Conservation (phyloP, 2,113 vertebrate genomes). For the Poeciliopsis turrubarensis region DNA sequence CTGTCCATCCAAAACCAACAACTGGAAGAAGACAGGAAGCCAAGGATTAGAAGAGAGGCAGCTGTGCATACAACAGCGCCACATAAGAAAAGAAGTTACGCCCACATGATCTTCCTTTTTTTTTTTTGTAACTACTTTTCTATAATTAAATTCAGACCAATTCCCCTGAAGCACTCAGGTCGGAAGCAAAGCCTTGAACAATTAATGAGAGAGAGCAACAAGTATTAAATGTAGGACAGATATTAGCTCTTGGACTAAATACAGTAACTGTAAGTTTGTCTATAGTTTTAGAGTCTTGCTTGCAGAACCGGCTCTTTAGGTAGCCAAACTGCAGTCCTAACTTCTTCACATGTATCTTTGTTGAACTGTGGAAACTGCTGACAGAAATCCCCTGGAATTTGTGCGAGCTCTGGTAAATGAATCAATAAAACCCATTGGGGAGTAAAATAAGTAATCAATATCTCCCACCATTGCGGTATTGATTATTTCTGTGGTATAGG, state of each 20-base stretch:
- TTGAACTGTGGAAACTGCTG: background rate
- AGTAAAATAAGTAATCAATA: background rate
- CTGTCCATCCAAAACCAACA: constrained; percentile 95
- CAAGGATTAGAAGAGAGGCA: background rate
- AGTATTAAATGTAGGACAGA: background rate
- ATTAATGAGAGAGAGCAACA: background rate
- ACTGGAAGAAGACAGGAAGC: constrained; percentile 72
- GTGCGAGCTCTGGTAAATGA: background rate
- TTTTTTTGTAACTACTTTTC: background rate
- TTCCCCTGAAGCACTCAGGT: background rate
- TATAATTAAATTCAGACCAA: background rate
- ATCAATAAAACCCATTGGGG: constrained; percentile 6
- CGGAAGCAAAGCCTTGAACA: background rate
- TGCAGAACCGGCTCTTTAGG: background rate
- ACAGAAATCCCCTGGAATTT: constrained; percentile 7
- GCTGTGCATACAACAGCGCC: background rate
- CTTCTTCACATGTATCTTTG: background rate
- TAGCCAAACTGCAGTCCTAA: background rate
- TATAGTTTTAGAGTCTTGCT: background rate
- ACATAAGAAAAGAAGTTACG: background rate
- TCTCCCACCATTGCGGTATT: background rate
- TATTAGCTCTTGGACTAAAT: background rate
- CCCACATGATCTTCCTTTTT: background rate
- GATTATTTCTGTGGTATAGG: background rate
- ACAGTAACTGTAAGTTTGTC: background rate